phyloP scores from a whole-genome alignment of 2,888 invertebrate genomes.

The Phalangium opilio region DNA sequence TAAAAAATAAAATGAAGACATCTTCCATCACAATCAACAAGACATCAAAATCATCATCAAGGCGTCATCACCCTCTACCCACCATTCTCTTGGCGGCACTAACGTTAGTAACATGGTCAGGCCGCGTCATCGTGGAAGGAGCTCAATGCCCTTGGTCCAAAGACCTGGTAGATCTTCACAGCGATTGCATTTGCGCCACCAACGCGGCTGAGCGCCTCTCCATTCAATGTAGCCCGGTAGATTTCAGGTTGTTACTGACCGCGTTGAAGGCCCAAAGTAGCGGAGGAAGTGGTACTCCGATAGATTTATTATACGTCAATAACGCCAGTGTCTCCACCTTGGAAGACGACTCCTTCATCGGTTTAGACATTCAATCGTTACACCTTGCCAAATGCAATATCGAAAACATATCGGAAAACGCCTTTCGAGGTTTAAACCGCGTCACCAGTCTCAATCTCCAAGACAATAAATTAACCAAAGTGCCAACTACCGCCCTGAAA shows the following conservation, averaged over 20 bases:
- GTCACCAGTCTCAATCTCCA: slow-evolving; percentile 63
- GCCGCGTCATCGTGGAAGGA: no score
- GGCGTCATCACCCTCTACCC: no score
- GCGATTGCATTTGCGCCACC: slow-evolving; percentile 73
- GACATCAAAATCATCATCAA: no score
- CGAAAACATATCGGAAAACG: slow-evolving; percentile 25
- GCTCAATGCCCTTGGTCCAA: slow-evolving; percentile 69
- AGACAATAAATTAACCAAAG: slow-evolving; percentile 44
- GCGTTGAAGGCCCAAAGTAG: slow-evolving; percentile 32
- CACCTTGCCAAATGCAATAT: slow-evolving; percentile 29
- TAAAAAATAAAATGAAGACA: no score
- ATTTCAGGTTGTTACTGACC: slow-evolving; percentile 42
- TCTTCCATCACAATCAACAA: no score
- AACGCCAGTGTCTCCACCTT: slow-evolving; percentile 51
- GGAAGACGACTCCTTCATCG: slow-evolving; percentile 48
- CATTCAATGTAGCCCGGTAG: slow-evolving; percentile 22
- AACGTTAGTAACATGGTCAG: no score
- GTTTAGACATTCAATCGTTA: slow-evolving; percentile 38
- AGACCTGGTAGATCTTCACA: slow-evolving; percentile 54
- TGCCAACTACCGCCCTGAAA: slow-evolving; percentile 57
- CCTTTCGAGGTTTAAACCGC: slow-evolving; percentile 48
- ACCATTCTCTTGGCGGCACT: no score
- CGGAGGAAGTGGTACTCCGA: slow-evolving; percentile 35
- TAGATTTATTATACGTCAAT: slow-evolving; percentile 74
- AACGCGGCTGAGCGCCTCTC: slow-evolving; percentile 46